phyloP scores from a whole-genome alignment of 2,888 invertebrate species.

The Stratiomys singularior region DNA sequence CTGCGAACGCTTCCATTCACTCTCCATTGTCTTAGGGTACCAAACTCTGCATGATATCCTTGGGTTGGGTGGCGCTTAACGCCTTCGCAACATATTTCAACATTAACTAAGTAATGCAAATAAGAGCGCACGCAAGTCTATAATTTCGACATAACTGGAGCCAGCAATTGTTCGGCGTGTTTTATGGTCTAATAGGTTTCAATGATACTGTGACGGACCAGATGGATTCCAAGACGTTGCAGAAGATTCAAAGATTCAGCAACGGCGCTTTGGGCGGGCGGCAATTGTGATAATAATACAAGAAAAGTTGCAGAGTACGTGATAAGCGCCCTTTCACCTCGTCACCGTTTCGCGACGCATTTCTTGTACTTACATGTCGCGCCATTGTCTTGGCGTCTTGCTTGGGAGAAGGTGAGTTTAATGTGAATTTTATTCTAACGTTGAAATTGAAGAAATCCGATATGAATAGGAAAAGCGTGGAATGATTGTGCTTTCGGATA shows the following conservation, averaged over 20 bases:
- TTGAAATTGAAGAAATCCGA: background rate
- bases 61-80: too few species aligned
- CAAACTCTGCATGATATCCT: too few species aligned
- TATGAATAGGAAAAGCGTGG: background rate
- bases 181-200: constrained; percentile 2
- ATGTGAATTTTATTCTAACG: background rate
- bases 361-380: background rate
- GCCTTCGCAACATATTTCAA: too few species aligned
- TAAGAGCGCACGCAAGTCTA: too few species aligned
- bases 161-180: background rate
- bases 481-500: background rate
- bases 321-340: background rate
- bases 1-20: too few species aligned
- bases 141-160: background rate
- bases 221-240: too few species aligned
- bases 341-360: background rate
- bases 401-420: background rate
- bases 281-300: background rate
- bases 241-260: background rate
- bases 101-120: too few species aligned
- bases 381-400: background rate
- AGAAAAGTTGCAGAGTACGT: background rate
- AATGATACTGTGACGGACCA: background rate
- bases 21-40: too few species aligned
- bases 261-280: background rate